phyloP scores from a whole-genome alignment of 1,140 invertebrate genomes.

The Luehdorfia chinensis region DNA sequence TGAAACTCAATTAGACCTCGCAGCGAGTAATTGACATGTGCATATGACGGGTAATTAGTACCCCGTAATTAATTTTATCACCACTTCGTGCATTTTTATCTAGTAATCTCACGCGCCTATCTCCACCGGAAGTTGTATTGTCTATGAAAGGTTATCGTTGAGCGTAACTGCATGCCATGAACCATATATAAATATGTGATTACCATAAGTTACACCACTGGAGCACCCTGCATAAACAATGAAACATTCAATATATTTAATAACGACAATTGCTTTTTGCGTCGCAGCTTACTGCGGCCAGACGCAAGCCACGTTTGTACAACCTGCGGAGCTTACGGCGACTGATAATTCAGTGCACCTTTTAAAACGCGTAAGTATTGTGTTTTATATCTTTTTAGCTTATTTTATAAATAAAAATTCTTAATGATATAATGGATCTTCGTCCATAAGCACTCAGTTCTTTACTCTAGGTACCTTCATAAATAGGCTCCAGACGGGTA shows the following conservation, averaged over 20 bases:
- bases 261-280: conserved; percentile 33
- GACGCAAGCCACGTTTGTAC: not conserved
- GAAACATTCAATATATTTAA: conserved; percentile 38
- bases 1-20: not conserved
- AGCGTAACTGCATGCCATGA: conserved; percentile 34
- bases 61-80: conserved; percentile 43
- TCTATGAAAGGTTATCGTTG: conserved; percentile 51
- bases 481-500: too few relatives aligned
- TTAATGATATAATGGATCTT: too few relatives aligned
- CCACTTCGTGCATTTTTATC: conserved; percentile 35
- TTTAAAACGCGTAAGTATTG: too few relatives aligned
- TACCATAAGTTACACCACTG: conserved; percentile 19
- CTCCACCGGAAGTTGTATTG: conserved; percentile 55
- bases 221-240: conserved; percentile 38
- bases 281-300: not conserved
- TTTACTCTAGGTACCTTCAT: too few relatives aligned
- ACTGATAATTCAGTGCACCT: too few relatives aligned
- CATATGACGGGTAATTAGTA: conserved; percentile 28
- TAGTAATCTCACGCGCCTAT: conserved; percentile 29
- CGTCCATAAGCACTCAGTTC: too few relatives aligned
- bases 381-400: too few relatives aligned
- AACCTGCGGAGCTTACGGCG: too few relatives aligned
- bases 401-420: too few relatives aligned
- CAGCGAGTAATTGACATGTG: conserved; percentile 11
- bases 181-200: conserved; percentile 38